A percentile compares a stretch with the other conserved stretches of the same genome.
Conservation (phyloP, 2,888 invertebrate genomes). For the Lasioglossum lativentre region DNA sequence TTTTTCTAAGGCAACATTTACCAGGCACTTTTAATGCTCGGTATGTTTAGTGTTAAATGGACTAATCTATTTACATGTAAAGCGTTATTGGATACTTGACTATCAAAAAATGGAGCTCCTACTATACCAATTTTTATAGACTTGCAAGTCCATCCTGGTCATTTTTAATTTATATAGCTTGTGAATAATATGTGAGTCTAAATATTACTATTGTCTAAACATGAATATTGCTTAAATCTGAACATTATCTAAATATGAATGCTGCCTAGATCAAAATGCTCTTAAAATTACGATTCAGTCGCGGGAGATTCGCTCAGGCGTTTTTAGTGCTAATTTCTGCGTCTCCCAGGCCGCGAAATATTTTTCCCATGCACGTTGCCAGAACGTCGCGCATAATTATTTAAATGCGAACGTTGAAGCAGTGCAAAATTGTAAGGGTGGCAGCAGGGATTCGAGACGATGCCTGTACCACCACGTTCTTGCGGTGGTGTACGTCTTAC, state of each 20-base stretch:
- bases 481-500: slow-evolving; percentile 79
- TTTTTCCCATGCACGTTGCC: slow-evolving; percentile 3
- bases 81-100: neutral
- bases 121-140: no score
- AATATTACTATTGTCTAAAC: no score
- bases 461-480: slow-evolving; percentile 60
- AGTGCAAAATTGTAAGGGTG: slow-evolving; percentile 50
- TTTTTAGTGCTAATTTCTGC: slow-evolving; percentile 3
- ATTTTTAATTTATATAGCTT: neutral
- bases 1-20: no score
- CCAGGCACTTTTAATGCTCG: no score
- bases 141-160: no score
- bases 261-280: neutral
- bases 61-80: neutral
- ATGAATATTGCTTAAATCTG: no score
- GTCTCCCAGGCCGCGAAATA: neutral
- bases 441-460: slow-evolving; percentile 38
- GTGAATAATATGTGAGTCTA: neutral
- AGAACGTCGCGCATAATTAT: slow-evolving; percentile 54
- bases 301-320: no score
- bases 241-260: neutral
- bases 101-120: neutral
- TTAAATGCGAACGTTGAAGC: slow-evolving; percentile 51
- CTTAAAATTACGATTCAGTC: neutral
- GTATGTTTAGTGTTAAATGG: no score